A percentile compares a stretch with the other conserved stretches of the same genome.
Conservation (phyloP, 2,113 vertebrate genomes). For the Eudyptes chrysolophus region DNA sequence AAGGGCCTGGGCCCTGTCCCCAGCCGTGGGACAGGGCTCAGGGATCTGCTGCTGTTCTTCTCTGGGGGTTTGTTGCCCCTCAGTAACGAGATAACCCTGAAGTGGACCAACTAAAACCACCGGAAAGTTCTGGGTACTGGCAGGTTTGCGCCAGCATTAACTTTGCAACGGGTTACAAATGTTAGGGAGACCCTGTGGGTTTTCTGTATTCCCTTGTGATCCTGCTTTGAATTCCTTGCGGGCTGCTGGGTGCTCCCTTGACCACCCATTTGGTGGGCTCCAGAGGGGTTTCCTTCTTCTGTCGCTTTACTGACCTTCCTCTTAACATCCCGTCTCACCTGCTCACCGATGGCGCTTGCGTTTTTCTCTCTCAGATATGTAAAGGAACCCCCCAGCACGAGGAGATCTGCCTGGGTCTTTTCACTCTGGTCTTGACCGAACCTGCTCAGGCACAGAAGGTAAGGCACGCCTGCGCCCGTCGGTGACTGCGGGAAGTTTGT, state of each 20-base stretch:
- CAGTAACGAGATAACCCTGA: accelerated
- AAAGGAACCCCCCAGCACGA: conserved; percentile 94
- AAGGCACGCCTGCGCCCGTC: not conserved
- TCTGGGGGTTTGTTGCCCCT: not conserved
- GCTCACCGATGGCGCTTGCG: accelerated
- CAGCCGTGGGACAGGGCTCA: not conserved
- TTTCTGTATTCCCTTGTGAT: accelerated
- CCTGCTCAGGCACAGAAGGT: conserved; percentile 91
- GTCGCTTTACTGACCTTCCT: not conserved
- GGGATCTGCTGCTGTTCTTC: not conserved
- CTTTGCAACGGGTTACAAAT: accelerated
- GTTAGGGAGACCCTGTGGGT: accelerated
- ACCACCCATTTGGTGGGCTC: accelerated
- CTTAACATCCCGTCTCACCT: accelerated
- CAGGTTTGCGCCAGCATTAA: too few relatives aligned
- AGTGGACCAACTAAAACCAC: accelerated
- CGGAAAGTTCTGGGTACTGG: accelerated
- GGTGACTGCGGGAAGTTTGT: accelerated
- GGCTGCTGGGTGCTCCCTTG: accelerated
- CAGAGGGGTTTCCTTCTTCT: not conserved
- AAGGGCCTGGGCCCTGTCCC: too few relatives aligned
- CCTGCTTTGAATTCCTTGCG: accelerated
- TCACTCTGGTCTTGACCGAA: conserved; percentile 87
- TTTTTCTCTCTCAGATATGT: conserved; percentile 80
- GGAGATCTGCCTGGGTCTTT: conserved; percentile 92